Evolutionary conservation across 2,888 invertebrate species (phyloP), one percentile per base, ranked within the genome.

Genomic region (Microdon myrmicae): DNA sequence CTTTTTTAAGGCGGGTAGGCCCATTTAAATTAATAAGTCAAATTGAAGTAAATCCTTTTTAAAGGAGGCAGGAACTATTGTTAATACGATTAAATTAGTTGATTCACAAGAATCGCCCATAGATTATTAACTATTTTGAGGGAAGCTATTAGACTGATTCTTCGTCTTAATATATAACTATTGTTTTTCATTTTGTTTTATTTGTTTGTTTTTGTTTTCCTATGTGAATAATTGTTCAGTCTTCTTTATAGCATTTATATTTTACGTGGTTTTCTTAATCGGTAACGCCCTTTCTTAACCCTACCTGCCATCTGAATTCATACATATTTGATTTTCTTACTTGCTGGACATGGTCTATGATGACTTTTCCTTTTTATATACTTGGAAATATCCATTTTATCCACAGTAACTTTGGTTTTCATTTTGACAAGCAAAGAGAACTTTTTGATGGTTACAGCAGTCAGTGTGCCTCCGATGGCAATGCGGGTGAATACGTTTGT

Each of bases 401-500:
- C 66, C 22, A 73, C 68, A 25, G 67, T 32, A 3, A 73, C 66
- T 23, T 64, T 68, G 28, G 69, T 67, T 31, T 71, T 70, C 16
- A 72, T 72, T 47, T 72, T 68, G 16, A 71, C 70, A 2, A 74
- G 67, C 10, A 68, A 47, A 35, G 69, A 68, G 54, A 73, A 74
- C 44, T 71, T 71, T 14, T 72, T 71, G 28, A 73, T 67, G 13
- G 69, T 68, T 22, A 74, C 53, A 6, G 70, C 70, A 1, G 68
- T 67, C 7, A 53, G 41, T 12, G 53, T 60, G 10, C 71, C 72
- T 2, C 68, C 73, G 32, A 73, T 72, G 13, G 68, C 70, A 9
- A 73, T 71, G 28, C 69, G 72, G 10, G 73, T 74, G 48, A 68
- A 70, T 31, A 73, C 64, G 53, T 72, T 71, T 4, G 66, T 68